These are phyloP conservation scores for Conchocele bisecta DNA, from an alignment of 2,888 invertebrate genomes.

Conservation along the genomic window DNA sequence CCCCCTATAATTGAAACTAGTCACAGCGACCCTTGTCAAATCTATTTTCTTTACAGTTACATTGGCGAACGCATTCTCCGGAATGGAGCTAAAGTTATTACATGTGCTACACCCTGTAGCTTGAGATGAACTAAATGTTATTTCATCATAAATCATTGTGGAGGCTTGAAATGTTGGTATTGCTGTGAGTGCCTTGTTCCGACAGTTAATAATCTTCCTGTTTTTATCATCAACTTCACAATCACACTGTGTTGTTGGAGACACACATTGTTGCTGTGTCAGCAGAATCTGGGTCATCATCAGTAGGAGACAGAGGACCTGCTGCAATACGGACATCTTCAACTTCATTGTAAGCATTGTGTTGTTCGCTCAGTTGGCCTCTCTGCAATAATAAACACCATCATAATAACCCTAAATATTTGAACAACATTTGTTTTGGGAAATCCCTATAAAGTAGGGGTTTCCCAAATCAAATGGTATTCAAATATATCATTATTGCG, in stretches of 20 bases:
- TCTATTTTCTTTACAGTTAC: constrained; percentile 91
- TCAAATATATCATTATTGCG: no score
- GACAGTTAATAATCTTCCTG: constrained; percentile 63
- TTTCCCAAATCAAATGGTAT: no score
- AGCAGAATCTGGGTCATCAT: no score
- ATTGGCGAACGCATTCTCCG: constrained; percentile 89
- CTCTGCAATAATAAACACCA: no score
- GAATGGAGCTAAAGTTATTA: constrained; percentile 60
- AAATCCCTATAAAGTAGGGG: no score
- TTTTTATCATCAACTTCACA: constrained; percentile 18
- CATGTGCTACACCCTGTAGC: constrained; percentile 35
- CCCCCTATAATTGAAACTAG: constrained; percentile 91
- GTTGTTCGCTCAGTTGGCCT: no score
- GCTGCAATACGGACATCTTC: no score
- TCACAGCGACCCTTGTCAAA: constrained; percentile 92
- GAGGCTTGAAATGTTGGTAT: constrained; percentile 43
- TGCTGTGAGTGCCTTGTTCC: constrained; percentile 32
- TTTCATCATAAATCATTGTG: constrained; percentile 51
- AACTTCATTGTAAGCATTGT: no score
- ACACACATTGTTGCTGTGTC: not conserved
- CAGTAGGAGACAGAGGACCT: no score
- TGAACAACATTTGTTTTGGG: no score
- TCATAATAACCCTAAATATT: no score
- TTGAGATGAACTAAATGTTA: constrained; percentile 52
- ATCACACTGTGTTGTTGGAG: constrained; percentile 18